Percentiles rank a stretch among this genome's conserved stretches.
These are phyloP conservation scores for Procavia capensis DNA, from an alignment of 2,113 vertebrate species.

Conservation along the genomic window DNA sequence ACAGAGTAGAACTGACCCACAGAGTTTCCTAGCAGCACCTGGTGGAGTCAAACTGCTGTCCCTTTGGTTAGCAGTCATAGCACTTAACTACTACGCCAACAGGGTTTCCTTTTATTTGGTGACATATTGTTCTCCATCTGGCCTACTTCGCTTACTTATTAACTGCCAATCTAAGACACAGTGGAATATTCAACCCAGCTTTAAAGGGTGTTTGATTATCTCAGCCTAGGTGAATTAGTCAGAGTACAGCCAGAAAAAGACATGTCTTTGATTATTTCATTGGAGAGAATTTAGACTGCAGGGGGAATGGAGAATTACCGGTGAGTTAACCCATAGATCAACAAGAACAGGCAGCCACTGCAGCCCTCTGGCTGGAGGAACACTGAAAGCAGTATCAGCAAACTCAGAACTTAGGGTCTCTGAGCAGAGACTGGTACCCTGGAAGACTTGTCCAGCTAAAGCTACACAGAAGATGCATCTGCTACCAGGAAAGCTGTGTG, in stretches of 20 bases:
- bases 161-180: constrained; percentile 13
- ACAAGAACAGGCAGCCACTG: not conserved
- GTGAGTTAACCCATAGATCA: not conserved
- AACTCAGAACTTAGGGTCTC: not conserved
- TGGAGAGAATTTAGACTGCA: not conserved
- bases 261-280: not conserved
- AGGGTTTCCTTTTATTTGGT: no score
- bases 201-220: not conserved
- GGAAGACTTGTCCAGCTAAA: not conserved
- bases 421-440: not conserved
- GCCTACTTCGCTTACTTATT: not conserved
- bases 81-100: no score
- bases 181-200: constrained; percentile 33
- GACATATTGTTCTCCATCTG: not conserved
- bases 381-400: not conserved
- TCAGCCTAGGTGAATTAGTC: not conserved
- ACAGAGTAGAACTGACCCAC: no score
- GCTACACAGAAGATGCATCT: not conserved
- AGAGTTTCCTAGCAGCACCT: no score
- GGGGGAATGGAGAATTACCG: not conserved
- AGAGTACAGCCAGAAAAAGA: not conserved
- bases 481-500: not conserved
- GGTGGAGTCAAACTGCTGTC: no score
- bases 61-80: no score
- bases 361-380: not conserved